Percentiles rank a stretch among this genome's conserved stretches.
Conservation (phyloP, 92 coral and sea anemone species). For the Paragorgia papillata region DNA sequence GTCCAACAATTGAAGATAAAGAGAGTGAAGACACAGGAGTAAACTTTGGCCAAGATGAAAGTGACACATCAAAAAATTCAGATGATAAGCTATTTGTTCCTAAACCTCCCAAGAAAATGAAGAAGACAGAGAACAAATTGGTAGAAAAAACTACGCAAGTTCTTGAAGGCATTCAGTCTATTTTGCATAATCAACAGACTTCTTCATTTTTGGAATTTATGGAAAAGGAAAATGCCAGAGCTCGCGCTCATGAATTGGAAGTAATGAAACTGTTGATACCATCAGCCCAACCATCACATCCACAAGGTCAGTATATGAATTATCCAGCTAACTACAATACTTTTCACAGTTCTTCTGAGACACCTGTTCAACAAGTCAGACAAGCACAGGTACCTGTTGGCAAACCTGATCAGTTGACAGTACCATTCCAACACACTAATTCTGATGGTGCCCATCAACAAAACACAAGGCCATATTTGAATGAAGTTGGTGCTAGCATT, state of each 20-base stretch:
- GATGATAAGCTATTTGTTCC: not conserved
- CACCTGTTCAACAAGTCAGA: too few relatives aligned
- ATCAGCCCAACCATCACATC: not conserved
- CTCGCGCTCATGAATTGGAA: conserved; percentile 26
- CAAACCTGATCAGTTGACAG: too few relatives aligned
- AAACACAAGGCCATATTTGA: too few relatives aligned
- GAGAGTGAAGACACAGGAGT: not conserved
- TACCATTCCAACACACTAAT: too few relatives aligned
- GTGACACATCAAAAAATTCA: not conserved
- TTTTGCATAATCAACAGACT: conserved; percentile 1
- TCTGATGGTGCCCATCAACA: too few relatives aligned
- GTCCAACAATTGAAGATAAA: conserved; percentile 1
- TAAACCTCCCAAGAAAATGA: not conserved
- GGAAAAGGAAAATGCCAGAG: conserved; percentile 31
- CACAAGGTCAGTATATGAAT: too few relatives aligned
- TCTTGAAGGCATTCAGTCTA: not conserved
- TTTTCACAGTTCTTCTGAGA: too few relatives aligned
- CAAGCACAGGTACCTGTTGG: not conserved
- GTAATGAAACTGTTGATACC: conserved; percentile 16
- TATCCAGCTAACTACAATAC: too few relatives aligned
- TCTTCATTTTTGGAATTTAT: conserved; percentile 12
- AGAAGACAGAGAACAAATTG: conserved; percentile 2
- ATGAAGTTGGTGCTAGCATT: not conserved
- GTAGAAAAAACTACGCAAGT: conserved; percentile 20
- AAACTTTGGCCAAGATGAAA: not conserved